Evolutionary conservation across 1,140 invertebrate genomes (phyloP).

Genomic region (Druon quercuslanigerum): DNA sequence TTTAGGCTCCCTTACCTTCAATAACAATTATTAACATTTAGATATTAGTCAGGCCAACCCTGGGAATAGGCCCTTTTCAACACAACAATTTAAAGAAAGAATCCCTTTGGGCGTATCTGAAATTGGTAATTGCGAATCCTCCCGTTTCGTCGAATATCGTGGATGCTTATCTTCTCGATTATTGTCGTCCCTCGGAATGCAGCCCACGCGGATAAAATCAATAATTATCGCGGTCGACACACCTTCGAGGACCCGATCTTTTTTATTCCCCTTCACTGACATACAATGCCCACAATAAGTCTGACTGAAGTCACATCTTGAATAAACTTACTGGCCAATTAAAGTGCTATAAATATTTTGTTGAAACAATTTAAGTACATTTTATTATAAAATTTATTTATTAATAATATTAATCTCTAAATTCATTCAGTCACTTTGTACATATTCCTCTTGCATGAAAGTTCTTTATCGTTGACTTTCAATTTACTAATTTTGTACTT

Average conservation of each 20-base stretch:
- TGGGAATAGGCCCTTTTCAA: background rate
- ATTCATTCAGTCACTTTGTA: no score
- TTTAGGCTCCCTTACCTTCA: no score
- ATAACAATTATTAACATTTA: background rate
- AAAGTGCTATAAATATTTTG: no score
- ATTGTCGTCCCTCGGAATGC: conserved; percentile 13
- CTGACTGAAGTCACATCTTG: no score
- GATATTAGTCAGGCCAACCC: background rate
- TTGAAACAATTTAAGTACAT: no score
- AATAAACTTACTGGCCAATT: no score
- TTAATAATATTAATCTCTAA: no score
- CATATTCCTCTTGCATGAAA: no score
- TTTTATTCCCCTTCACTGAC: conserved; percentile 7
- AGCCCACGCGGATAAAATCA: conserved; percentile 27
- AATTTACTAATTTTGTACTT: no score
- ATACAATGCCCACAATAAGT: background rate
- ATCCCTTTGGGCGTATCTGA: background rate
- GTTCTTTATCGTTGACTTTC: no score
- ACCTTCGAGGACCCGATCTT: background rate
- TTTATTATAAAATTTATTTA: no score
- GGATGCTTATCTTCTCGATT: conserved; percentile 23
- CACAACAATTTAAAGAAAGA: background rate
- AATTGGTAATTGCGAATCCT: conserved; percentile 25
- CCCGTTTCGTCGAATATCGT: conserved; percentile 15
- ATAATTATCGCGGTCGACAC: conserved; percentile 11